Conservation (phyloP, 1,140 invertebrate species). For the Scaptomyza graminum region DNA sequence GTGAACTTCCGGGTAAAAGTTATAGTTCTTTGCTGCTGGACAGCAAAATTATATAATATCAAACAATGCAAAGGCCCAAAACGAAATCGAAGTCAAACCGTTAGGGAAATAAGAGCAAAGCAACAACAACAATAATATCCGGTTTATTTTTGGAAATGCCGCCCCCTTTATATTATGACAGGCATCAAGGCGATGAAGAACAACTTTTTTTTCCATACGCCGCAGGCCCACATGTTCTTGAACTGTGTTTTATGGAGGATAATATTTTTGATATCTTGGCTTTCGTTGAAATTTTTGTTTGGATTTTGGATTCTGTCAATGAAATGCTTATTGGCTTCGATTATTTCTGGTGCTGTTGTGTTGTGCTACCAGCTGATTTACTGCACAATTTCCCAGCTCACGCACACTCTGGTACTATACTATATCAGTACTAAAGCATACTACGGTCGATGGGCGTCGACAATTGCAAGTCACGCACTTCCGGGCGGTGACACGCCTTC, state of each 20-base stretch:
- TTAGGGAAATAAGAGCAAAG: constrained; percentile 12
- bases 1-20: background rate
- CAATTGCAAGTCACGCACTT: constrained; percentile 75
- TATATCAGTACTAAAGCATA: too few relatives aligned
- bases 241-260: background rate
- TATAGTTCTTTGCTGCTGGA: background rate
- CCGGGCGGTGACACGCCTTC: constrained; percentile 66
- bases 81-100: constrained; percentile 18
- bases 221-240: constrained; percentile 39
- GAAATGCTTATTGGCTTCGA: constrained; percentile 67
- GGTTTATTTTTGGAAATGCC: constrained; percentile 42
- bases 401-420: background rate
- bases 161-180: constrained; percentile 53
- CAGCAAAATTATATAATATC: constrained; percentile 9
- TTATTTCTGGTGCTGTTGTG: constrained; percentile 35
- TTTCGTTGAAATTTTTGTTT: constrained; percentile 29
- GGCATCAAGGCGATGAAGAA: constrained; percentile 39
- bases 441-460: constrained; percentile 30
- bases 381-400: constrained; percentile 41
- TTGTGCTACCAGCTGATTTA: constrained; percentile 13
- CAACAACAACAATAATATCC: constrained; percentile 60
- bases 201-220: constrained; percentile 11
- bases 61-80: constrained; percentile 5
- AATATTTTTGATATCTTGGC: constrained; percentile 30
- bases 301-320: constrained; percentile 59